A percentile compares a stretch with the other conserved stretches of the same genome.
Evolutionary conservation across 2,113 vertebrate genomes (phyloP).

Genomic region (Eurystomus gularis): DNA sequence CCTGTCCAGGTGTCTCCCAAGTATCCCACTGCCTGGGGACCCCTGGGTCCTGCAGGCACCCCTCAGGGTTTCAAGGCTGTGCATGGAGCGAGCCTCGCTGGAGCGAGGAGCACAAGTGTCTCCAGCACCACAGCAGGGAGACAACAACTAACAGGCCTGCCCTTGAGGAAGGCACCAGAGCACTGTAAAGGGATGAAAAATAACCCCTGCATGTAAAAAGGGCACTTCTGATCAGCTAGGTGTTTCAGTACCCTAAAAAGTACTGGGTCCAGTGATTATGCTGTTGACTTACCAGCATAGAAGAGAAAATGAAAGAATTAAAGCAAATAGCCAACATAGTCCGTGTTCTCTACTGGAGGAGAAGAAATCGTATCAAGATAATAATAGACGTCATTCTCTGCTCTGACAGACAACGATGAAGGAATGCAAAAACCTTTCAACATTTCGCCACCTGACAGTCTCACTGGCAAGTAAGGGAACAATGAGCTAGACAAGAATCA

Average conservation of each 20-base stretch:
- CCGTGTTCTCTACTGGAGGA: background rate
- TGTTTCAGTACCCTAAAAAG: background rate
- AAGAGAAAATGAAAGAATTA: background rate
- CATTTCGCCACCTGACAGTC: background rate
- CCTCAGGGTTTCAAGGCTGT: background rate
- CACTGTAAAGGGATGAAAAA: background rate
- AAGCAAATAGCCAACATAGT: background rate
- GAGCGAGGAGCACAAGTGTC: background rate
- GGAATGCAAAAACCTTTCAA: background rate
- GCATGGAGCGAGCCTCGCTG: background rate
- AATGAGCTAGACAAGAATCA: background rate
- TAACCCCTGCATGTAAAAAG: background rate
- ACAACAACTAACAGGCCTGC: background rate
- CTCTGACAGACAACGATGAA: background rate
- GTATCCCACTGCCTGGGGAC: background rate
- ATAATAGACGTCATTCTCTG: background rate
- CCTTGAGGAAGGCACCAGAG: background rate
- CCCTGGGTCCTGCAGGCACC: accelerated
- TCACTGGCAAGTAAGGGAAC: background rate
- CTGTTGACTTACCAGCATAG: background rate
- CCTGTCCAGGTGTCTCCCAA: background rate
- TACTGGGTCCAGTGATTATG: background rate
- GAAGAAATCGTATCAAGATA: background rate
- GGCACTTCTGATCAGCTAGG: background rate
- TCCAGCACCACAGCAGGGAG: background rate